A percentile compares a stretch with the other conserved stretches of the same genome.
Conservation (phyloP, 2,113 vertebrate species). For the Microcebus griseorufus region DNA sequence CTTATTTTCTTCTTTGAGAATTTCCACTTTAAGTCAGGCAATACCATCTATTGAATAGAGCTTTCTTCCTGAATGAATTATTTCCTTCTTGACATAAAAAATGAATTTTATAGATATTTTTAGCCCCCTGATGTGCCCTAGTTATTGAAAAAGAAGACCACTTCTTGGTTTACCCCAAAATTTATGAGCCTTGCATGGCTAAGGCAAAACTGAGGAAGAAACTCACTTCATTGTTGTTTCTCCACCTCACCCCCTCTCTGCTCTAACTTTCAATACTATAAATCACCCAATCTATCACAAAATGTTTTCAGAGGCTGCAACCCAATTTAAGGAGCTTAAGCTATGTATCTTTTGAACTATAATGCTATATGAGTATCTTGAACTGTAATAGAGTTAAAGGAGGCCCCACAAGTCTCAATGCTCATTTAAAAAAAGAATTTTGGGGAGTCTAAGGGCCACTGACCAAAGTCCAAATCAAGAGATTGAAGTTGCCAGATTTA, state of each 20-base stretch:
- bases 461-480: background rate
- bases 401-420: background rate
- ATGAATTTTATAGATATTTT: background rate
- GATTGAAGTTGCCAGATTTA: background rate
- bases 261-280: background rate
- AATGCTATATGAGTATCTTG: background rate
- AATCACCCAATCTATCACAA: background rate
- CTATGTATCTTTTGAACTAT: background rate
- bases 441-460: background rate
- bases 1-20: background rate
- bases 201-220: background rate
- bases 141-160: background rate
- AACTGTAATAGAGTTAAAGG: background rate
- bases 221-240: background rate
- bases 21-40: background rate
- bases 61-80: background rate
- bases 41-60: background rate
- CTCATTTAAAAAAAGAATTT: background rate
- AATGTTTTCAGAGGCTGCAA: background rate
- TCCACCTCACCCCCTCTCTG: background rate
- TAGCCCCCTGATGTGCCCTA: background rate
- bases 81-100: background rate
- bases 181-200: background rate
- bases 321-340: background rate
- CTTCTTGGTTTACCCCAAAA: background rate